phyloP scores from a whole-genome alignment of 2,113 vertebrate species.

The Syrrhaptes paradoxus region DNA sequence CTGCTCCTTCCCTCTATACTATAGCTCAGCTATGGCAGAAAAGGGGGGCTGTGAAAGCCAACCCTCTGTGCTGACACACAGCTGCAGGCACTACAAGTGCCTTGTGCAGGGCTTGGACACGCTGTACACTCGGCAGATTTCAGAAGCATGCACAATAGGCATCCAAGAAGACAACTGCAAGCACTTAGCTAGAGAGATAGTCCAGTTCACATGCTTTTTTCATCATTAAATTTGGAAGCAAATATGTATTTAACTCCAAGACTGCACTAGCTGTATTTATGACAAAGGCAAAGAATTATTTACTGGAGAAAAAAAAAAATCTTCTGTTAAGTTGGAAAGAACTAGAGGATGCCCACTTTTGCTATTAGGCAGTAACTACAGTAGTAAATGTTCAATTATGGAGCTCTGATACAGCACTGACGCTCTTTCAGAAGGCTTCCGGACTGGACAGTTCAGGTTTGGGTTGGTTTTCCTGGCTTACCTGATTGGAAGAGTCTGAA shows the following conservation, averaged over 20 bases:
- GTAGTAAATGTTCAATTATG: rapidly evolving
- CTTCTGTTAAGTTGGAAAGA: neutral
- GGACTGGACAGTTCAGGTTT: neutral
- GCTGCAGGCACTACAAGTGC: neutral
- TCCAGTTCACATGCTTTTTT: neutral
- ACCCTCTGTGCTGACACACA: rapidly evolving
- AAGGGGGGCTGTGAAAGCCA: neutral
- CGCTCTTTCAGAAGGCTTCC: neutral
- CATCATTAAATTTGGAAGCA: neutral
- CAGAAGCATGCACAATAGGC: rapidly evolving
- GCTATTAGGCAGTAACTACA: neutral
- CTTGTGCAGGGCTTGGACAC: neutral
- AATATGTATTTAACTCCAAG: neutral
- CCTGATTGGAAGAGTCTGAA: neutral
- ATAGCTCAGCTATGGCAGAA: neutral
- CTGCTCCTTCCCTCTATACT: neutral
- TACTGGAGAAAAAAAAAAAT: neutral
- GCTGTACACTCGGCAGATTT: rapidly evolving
- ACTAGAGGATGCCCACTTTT: neutral
- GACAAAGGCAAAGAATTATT: neutral
- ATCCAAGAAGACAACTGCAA: neutral
- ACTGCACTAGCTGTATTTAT: neutral
- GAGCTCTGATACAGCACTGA: neutral
- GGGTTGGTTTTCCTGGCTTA: neutral
- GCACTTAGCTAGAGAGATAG: no score